Evolutionary conservation across 30 jellyfish, hydroid and myxozoan species (phyloP).

Genomic region (Turritopsis dohrnii): DNA sequence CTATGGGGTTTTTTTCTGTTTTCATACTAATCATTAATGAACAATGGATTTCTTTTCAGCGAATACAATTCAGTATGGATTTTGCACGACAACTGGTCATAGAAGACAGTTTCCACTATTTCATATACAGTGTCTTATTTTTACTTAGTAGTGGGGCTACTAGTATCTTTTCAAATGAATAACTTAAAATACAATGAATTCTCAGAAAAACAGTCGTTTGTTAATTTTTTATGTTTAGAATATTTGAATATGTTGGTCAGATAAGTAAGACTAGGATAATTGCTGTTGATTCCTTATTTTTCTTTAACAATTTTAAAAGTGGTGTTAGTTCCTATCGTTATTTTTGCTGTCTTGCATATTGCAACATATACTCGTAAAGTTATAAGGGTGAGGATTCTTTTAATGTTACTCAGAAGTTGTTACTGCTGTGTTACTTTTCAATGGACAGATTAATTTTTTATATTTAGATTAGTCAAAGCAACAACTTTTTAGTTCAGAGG

Average conservation of each 20-base stretch:
- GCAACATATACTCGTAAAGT: slow-evolving; percentile 63
- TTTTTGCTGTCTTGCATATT: slow-evolving; percentile 82
- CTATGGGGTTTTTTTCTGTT: not conserved
- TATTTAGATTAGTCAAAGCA: slow-evolving; percentile 42
- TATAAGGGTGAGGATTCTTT: slow-evolving; percentile 47
- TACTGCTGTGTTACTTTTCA: too few species aligned
- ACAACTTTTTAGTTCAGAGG: slow-evolving; percentile 33
- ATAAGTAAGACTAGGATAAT: too few species aligned
- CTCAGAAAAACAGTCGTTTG: too few species aligned
- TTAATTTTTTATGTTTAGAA: too few species aligned
- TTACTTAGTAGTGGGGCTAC: slow-evolving; percentile 64
- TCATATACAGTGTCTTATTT: slow-evolving; percentile 57
- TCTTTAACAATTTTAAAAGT: slow-evolving; percentile 48
- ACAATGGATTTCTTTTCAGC: slow-evolving; percentile 52
- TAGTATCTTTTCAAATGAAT: slow-evolving; percentile 70
- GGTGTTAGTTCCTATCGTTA: slow-evolving; percentile 54
- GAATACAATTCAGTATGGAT: slow-evolving; percentile 64
- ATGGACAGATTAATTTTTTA: not conserved
- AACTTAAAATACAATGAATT: too few species aligned
- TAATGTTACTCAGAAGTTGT: too few species aligned
- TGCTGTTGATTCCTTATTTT: not conserved
- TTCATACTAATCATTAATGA: not conserved
- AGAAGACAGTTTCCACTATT: slow-evolving; percentile 86
- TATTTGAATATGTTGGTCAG: too few species aligned
- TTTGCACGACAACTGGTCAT: slow-evolving; percentile 46